Evolutionary conservation across 2,797 vertebrate species (phyloP), one percentile per base, ranked within the genome.

Genomic region (Lutjanus argentimaculatus): DNA sequence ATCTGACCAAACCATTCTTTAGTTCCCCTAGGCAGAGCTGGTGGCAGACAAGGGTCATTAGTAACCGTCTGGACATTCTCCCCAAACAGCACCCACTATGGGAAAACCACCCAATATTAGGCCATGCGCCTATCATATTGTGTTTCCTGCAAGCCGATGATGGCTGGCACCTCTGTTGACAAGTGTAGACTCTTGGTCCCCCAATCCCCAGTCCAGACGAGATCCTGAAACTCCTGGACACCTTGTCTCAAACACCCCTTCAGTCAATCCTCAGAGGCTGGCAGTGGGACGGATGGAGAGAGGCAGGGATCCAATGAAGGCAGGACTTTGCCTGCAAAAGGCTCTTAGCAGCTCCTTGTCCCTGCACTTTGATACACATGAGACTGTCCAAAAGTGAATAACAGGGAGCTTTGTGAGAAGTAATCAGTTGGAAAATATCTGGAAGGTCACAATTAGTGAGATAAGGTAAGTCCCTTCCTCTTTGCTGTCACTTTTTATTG

Each of bases 21-120:
- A 67, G 66, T 76, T 90, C 80, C 81, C 71, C 25, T 53, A 67
- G 87, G 80, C 80, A 85, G 59, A 72, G 62, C 67, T 83, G 69
- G 77, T 85, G 71, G 77, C 87, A 93, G 92, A 92, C 84, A 58
- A 55, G 81, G 82, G 90, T 91, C 88, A 90, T 93, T 92, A 88
- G 82, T 84, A 91, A 89, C 77, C 66, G 83, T 90, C 89, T 93
- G 88, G 84, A 80, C 82, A 80, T 66, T 84, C 25, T 87, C 89
- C 81, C 74, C 70, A 77, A 93, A 90, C 77, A 74, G 84, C 59
- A 78, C 40, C 73, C 82, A 74, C 86, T 84, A 19, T 88, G 84
- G 88, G 91, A 89, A 85, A 86, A 83, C 52, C 69, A 68, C 81
- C 71, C 75, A 85, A 85, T 88, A 89, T 84, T 74, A 73, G 69